Conservation (phyloP, 2,888 invertebrate species). For the Cenopis cana region DNA sequence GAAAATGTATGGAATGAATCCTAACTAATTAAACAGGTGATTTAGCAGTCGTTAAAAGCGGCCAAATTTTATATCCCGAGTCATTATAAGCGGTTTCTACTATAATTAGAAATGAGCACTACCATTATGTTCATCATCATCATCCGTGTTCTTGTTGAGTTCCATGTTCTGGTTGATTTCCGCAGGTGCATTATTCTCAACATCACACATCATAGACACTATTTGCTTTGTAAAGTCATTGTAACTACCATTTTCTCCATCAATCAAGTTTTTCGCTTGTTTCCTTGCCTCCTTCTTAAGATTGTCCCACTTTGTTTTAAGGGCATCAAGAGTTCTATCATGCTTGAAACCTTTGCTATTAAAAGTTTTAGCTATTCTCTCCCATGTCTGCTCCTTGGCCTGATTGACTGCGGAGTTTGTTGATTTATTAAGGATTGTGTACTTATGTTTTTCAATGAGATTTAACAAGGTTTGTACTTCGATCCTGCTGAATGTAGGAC, state of each 20-base stretch:
- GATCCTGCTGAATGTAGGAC: conserved; percentile 63
- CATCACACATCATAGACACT: conserved; percentile 57
- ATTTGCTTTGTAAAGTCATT: conserved; percentile 59
- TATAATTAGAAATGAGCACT: not conserved
- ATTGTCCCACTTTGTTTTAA: conserved; percentile 76
- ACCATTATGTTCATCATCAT: conserved; percentile 46
- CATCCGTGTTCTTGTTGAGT: conserved; percentile 48
- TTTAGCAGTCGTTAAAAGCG: too few relatives aligned
- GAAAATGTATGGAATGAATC: too few relatives aligned
- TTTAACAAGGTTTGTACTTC: conserved; percentile 66
- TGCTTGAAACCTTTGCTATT: conserved; percentile 62
- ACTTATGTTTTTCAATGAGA: conserved; percentile 67
- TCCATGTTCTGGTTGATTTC: conserved; percentile 46
- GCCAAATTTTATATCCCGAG: too few relatives aligned
- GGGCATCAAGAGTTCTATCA: conserved; percentile 59
- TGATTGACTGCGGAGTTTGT: conserved; percentile 59
- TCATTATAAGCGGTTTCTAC: too few relatives aligned
- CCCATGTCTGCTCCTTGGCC: conserved; percentile 71
- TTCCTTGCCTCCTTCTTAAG: conserved; percentile 66
- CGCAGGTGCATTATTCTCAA: conserved; percentile 53
- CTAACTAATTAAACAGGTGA: too few relatives aligned
- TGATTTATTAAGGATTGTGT: conserved; percentile 67
- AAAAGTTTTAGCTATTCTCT: conserved; percentile 65
- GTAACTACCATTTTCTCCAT: conserved; percentile 54
- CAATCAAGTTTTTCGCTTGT: conserved; percentile 61